These are phyloP conservation scores for Enteromius trimaculatus DNA, from an alignment of 2,797 vertebrate genomes.

Conservation along the genomic window DNA sequence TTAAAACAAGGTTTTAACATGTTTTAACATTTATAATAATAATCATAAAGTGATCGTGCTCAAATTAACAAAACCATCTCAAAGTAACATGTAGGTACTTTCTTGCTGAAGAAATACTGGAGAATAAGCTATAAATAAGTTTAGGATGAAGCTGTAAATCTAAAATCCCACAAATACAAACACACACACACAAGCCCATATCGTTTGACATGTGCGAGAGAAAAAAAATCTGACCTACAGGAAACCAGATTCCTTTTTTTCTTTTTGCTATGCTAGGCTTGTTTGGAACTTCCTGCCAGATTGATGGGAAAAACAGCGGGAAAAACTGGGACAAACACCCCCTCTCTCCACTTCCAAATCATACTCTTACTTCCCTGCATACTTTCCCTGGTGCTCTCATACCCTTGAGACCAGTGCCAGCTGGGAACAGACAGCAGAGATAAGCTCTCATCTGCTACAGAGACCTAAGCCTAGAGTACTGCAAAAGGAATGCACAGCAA, in stretches of 20 bases:
- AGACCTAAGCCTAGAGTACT: background rate
- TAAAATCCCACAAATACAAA: background rate
- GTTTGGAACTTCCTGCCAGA: slow-evolving; percentile 62
- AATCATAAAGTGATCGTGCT: background rate
- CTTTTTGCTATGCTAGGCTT: slow-evolving; percentile 53
- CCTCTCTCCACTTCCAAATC: slow-evolving; percentile 35
- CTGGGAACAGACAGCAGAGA: slow-evolving; percentile 17
- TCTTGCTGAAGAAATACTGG: background rate
- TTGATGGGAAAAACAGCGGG: slow-evolving; percentile 63
- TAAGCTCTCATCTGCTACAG: slow-evolving; percentile 26
- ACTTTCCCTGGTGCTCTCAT: slow-evolving; percentile 34
- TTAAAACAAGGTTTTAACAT: too few species aligned
- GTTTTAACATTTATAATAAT: background rate
- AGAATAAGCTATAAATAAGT: background rate
- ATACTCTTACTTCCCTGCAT: slow-evolving; percentile 13
- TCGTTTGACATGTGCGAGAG: background rate
- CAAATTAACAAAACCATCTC: background rate
- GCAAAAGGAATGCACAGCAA: slow-evolving; percentile 14
- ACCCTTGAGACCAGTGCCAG: slow-evolving; percentile 34
- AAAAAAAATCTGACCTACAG: slow-evolving; percentile 38
- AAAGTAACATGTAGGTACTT: background rate
- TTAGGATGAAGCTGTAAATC: background rate
- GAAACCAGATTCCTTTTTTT: slow-evolving; percentile 49
- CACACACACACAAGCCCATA: background rate
- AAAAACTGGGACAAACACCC: slow-evolving; percentile 52